phyloP scores from a whole-genome alignment of 1,140 invertebrate species.

The Matsumurasca onukii region DNA sequence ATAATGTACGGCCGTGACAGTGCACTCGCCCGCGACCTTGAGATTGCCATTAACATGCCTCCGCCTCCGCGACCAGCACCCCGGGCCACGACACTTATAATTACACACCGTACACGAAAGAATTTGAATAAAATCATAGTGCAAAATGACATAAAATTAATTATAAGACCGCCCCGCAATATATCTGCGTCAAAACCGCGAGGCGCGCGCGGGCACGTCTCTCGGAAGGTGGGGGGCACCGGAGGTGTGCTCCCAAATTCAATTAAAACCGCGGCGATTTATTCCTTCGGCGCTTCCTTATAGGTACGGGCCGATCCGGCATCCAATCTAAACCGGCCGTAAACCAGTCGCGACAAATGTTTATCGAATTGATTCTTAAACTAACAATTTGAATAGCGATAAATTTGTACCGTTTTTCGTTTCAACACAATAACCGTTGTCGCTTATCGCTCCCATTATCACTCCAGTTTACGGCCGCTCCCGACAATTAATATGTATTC shows the following conservation, averaged over 20 bases:
- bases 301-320: neutral
- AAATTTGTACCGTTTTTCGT: constrained; percentile 9
- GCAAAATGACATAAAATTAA: constrained; percentile 26
- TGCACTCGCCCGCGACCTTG: constrained; percentile 5
- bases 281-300: constrained; percentile 19
- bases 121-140: constrained; percentile 27
- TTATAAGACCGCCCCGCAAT: constrained; percentile 12
- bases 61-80: constrained; percentile 4
- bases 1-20: neutral
- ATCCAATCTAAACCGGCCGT: constrained; percentile 14
- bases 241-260: constrained; percentile 19
- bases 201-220: neutral
- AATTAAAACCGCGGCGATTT: constrained; percentile 23
- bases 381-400: neutral
- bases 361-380: constrained; percentile 1
- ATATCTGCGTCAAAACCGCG: constrained; percentile 1
- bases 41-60: constrained; percentile 6
- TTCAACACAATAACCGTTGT: neutral
- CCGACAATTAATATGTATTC: constrained; percentile 20
- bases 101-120: constrained; percentile 22
- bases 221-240: neutral
- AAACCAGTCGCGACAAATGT: neutral
- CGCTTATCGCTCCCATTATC: constrained; percentile 8
- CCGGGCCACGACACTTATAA: neutral
- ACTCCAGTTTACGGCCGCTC: neutral